A percentile compares a stretch with the other conserved stretches of the same genome.
Conservation (phyloP, 2,888 invertebrate species). For the Spisula solida region DNA sequence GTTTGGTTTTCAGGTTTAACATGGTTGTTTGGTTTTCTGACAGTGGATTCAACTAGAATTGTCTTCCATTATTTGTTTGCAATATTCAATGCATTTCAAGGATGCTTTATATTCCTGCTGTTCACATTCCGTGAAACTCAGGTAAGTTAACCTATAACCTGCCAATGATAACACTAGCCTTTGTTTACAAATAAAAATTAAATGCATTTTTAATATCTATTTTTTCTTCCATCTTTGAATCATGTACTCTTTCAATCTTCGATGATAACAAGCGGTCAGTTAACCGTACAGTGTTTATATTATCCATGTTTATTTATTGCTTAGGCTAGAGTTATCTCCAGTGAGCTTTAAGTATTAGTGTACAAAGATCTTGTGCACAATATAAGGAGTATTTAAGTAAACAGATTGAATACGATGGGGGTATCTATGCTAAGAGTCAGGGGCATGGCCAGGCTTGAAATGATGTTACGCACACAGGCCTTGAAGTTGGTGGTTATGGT, state of each 20-base stretch:
- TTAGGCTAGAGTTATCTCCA: too few relatives aligned
- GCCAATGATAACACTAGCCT: too few relatives aligned
- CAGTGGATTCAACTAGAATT: slow-evolving; percentile 80
- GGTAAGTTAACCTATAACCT: slow-evolving; percentile 52
- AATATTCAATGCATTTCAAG: slow-evolving; percentile 83
- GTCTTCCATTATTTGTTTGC: slow-evolving; percentile 86
- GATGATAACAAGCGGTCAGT: too few relatives aligned
- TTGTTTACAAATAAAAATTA: too few relatives aligned
- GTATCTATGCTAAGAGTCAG: background rate
- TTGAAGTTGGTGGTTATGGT: too few relatives aligned
- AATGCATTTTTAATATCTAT: too few relatives aligned
- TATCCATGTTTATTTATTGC: too few relatives aligned
- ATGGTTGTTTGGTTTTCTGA: slow-evolving; percentile 86
- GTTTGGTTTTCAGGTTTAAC: slow-evolving; percentile 80
- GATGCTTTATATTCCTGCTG: slow-evolving; percentile 82
- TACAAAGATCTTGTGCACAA: background rate
- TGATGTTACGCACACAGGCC: too few relatives aligned
- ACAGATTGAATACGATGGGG: background rate
- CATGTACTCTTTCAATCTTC: too few relatives aligned
- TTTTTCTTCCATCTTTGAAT: too few relatives aligned
- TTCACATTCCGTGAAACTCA: slow-evolving; percentile 80
- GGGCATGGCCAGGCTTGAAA: too few relatives aligned
- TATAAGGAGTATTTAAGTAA: background rate
- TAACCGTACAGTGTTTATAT: too few relatives aligned
- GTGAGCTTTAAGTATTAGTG: background rate